Conservation (phyloP, 2,797 vertebrate genomes). For the Molothrus ater region DNA sequence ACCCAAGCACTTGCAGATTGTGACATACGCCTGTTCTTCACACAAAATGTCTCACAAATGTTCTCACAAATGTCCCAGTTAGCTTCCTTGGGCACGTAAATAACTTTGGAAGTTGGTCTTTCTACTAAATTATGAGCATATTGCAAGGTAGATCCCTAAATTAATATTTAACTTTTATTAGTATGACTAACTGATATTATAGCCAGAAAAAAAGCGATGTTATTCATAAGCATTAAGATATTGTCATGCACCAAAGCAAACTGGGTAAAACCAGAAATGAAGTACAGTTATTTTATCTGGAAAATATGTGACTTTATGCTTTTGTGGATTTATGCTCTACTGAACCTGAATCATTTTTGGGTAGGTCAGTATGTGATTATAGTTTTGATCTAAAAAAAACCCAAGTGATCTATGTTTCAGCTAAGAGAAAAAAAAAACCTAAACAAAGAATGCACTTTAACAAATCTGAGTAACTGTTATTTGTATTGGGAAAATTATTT, state of each 20-base stretch:
- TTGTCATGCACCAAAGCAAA: background rate
- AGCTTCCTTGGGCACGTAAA: background rate
- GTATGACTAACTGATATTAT: background rate
- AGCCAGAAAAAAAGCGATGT: background rate
- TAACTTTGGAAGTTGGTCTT: background rate
- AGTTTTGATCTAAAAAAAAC: slow-evolving; percentile 5
- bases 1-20: background rate
- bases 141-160: background rate
- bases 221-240: background rate
- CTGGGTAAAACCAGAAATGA: slow-evolving; percentile 1
- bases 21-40: background rate
- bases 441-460: background rate
- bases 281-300: slow-evolving; percentile 12
- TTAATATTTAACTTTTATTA: slow-evolving; percentile 37
- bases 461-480: background rate
- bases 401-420: background rate
- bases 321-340: slow-evolving; percentile 34
- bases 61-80: background rate
- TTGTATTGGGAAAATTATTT: background rate
- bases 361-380: background rate
- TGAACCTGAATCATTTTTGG: slow-evolving; percentile 20
- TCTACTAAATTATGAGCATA: background rate
- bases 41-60: too few species aligned
- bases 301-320: slow-evolving; percentile 20
- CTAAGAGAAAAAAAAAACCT: background rate